Base-by-base conservation (phyloP, 2,888 invertebrate species). In the Caprella mutica region DNA sequence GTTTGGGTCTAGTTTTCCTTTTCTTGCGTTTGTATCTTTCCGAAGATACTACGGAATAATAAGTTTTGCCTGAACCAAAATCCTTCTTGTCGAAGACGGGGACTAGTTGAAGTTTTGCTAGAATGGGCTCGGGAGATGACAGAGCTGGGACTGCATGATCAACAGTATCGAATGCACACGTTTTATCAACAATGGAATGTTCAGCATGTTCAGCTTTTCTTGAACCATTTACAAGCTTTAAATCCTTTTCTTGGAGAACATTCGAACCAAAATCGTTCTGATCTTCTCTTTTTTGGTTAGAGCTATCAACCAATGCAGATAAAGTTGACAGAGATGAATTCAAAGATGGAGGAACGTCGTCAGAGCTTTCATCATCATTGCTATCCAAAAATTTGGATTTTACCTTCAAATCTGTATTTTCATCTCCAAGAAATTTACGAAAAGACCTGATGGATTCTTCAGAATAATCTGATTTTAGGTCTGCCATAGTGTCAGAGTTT, bases 311-410 rank as follows among this genome's bases (percentile, higher is more conserved):
- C 24, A 59, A 53, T 27, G 46, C 55, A 5, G 62, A 62, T 39
- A 62, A 29, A 1, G 58, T 56, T 21, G 62, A 59, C 44, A 62
- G 52, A 21, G 62, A 62, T 21, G 62, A 62, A 27, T 58, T 59
- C n/a, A 62, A 40, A 5, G 62, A 62, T n/a, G 43, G 40, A 5
- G 62, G 59, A n/a, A n/a, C n/a, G n/a, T n/a, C n/a, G n/a, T 4
- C 4, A 17, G 38, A 38, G 38, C 17, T 4, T 38, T 38, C 38
- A 38, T 38, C 38, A 38, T 38, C n/a, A 38, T 38, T 38, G 38
- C 3, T 38, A 17, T 38, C 4, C 38, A 38, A 2, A 17, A 3
- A 17, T 4, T 38, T 38, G 2, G 38, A 19, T 17, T 38, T n/a
- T 4, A 38, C 17, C 19, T 38, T 38, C 19, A 38, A 17, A 4